Conservation (phyloP, 2,888 invertebrate genomes). For the Tridacna crocea region DNA sequence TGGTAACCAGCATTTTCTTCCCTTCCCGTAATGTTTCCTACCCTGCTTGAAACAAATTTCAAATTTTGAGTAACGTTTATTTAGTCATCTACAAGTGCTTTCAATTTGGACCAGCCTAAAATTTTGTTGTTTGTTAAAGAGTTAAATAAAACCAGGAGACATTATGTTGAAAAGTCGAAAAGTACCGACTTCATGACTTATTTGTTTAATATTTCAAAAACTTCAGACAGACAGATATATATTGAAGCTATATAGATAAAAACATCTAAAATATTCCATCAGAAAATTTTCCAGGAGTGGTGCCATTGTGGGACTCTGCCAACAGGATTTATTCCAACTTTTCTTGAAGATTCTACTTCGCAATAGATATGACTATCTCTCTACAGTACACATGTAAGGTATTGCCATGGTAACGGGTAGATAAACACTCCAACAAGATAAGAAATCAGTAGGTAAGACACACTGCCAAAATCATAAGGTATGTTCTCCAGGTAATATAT, state of each 20-base stretch:
- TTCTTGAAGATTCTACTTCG: neutral
- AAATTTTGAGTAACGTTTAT: too few species aligned
- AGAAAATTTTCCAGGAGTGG: slow-evolving; percentile 5
- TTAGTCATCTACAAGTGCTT: too few species aligned
- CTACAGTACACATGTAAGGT: slow-evolving; percentile 22
- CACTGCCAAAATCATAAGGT: slow-evolving; percentile 9
- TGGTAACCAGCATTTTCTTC: too few species aligned
- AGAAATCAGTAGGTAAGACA: slow-evolving; percentile 19
- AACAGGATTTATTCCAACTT: slow-evolving; percentile 15
- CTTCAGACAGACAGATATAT: too few species aligned
- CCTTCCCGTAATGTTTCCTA: too few species aligned
- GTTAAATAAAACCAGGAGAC: too few species aligned
- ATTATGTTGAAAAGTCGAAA: too few species aligned
- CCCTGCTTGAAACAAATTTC: too few species aligned
- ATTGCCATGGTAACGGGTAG: slow-evolving; percentile 27
- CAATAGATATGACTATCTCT: neutral
- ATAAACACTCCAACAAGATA: slow-evolving; percentile 29
- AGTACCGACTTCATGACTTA: too few species aligned
- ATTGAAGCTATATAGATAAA: neutral
- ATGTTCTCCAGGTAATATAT: slow-evolving; percentile 16
- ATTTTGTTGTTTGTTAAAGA: too few species aligned
- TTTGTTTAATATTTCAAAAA: too few species aligned
- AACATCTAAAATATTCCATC: neutral
- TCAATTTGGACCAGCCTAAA: too few species aligned
- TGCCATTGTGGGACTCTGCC: slow-evolving; percentile 8